Conservation (phyloP, 2,797 vertebrate species). For the Hypotaenidia okinawae region DNA sequence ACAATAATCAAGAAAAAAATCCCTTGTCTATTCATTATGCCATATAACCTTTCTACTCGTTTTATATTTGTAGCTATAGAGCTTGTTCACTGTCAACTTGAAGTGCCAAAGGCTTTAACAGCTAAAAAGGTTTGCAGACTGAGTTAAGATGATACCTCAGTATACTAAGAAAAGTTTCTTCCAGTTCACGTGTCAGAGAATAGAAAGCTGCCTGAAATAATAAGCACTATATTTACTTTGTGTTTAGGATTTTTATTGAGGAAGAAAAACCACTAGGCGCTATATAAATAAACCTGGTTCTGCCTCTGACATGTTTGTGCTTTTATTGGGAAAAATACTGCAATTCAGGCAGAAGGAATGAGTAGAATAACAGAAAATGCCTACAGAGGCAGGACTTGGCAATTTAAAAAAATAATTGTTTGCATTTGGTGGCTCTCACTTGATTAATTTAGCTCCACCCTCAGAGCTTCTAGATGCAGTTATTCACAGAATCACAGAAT, state of each 20-base stretch:
- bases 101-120: neutral
- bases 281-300: neutral
- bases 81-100: neutral
- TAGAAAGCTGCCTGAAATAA: neutral
- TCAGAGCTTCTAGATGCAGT: neutral
- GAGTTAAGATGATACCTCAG: neutral
- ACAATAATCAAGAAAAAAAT: conserved; percentile 6
- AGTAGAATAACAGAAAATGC: neutral
- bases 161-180: neutral
- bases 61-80: neutral
- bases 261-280: neutral
- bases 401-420: neutral
- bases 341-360: neutral
- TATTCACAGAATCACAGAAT: neutral
- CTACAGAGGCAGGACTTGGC: neutral
- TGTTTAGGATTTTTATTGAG: neutral
- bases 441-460: neutral
- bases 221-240: neutral
- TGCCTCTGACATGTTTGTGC: neutral
- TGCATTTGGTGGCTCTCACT: neutral
- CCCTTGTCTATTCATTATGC: neutral
- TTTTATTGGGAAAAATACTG: neutral
- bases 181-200: neutral
- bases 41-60: neutral
- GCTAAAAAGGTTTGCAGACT: neutral